Evolutionary conservation across 2,113 vertebrate genomes (phyloP).

Genomic region (Hyaena hyaena): DNA sequence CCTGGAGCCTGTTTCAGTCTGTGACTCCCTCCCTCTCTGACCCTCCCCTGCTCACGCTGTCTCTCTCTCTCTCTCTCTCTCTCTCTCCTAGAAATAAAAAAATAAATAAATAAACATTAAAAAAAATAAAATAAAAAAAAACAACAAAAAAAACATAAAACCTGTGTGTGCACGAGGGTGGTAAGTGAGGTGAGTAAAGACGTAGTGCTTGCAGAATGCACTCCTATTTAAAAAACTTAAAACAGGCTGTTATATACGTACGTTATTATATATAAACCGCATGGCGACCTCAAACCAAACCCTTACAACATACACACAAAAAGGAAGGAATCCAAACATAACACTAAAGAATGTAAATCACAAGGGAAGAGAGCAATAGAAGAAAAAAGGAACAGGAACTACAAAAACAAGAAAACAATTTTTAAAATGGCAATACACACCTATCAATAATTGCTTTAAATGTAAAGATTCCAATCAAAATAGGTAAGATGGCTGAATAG

Average conservation of each 20-base stretch:
- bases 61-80: no score
- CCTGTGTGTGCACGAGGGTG: background rate
- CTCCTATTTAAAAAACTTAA: background rate
- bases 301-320: background rate
- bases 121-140: no score
- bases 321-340: background rate
- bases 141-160: background rate
- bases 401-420: background rate
- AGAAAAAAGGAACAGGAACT: background rate
- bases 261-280: background rate
- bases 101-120: no score
- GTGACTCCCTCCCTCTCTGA: no score
- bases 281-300: background rate
- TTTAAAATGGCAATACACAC: background rate
- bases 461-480: background rate
- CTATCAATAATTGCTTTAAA: background rate
- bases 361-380: background rate
- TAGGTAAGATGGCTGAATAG: background rate
- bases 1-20: no score
- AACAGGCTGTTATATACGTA: background rate
- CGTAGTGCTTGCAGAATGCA: background rate
- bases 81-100: no score
- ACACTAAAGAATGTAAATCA: background rate
- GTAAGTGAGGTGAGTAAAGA: background rate
- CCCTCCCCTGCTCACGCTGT: no score